Base-by-base conservation (phyloP, 37 sponge, comb jelly and placozoan species). In the Hormiphora californensis region DNA sequence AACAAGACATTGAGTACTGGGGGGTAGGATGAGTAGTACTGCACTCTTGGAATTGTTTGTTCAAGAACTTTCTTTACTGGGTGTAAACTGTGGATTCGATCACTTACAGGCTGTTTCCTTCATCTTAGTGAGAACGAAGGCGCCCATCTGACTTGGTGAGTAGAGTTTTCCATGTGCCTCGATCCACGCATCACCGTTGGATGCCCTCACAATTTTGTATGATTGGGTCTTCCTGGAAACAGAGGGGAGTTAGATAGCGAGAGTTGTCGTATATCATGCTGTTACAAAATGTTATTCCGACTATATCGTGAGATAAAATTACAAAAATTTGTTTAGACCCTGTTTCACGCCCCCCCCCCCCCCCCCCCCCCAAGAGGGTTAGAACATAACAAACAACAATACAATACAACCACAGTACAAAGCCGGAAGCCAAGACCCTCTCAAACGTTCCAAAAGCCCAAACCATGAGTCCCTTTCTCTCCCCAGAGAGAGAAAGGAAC, bases 111-210 rank as follows among this genome's bases (percentile, higher is more conserved):
- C 97, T 28, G 97, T 96, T 34, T 98, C 95, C 87, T 95, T 95
- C 94, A 98, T 95, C 85, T 98, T 98, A 21, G 87, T 90, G 61
- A 98, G 92, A 9, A 98, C 94, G 89, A 95, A 95, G 40, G 95
- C 99, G 22, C 95, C 95, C 63, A 98, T 88, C 62, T 98, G 99
- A 85, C 95, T 95, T 19, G 99, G 99, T 1, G 99, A 98, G 86
- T 98, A 98, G 63, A 89, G 85, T 67, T 93, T 95, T 7, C 93
- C 95, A 12, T 85, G 87, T 33, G 89, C 89, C 69, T 93, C 91
- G 4, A 98, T 91, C 99, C 99, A 98, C 0, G 95, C 99, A 91
- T 98, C 99, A 34, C 99, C 99, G 57, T 98, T 98, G 39, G 90
- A 73, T 0, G 95, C 94, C 21, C 90, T 89, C 17, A 94, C 94